phyloP scores from a whole-genome alignment of 2,797 vertebrate genomes.

The Tokudaia muenninki region DNA sequence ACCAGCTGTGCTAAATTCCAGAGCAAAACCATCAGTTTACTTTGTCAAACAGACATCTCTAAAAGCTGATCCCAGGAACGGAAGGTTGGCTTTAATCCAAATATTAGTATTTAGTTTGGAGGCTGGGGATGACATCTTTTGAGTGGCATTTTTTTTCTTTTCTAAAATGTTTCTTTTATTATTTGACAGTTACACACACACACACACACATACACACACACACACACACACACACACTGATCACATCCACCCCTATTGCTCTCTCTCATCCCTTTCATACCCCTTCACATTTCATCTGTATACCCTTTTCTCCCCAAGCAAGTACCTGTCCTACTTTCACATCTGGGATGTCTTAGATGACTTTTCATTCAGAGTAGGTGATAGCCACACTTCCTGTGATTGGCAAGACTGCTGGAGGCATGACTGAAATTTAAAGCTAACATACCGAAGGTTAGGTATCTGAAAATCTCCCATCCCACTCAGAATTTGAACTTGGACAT shows the following conservation, averaged over 20 bases:
- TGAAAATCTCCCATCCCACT: background rate
- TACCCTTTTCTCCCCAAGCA: background rate
- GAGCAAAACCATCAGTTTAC: background rate
- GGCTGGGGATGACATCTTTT: conserved; percentile 1
- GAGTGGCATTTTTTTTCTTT: background rate
- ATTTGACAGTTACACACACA: background rate
- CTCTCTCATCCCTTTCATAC: background rate
- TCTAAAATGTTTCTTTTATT: background rate
- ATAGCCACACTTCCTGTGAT: background rate
- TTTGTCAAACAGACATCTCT: conserved; percentile 22
- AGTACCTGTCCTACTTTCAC: background rate
- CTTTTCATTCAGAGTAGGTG: conserved; percentile 8
- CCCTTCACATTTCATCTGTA: background rate
- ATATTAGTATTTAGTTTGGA: conserved; percentile 50
- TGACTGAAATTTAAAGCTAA: conserved; percentile 56
- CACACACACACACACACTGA: background rate
- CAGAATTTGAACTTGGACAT: conserved; percentile 59
- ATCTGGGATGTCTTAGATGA: conserved; percentile 7
- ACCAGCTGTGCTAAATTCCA: background rate
- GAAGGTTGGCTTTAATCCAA: conserved; percentile 45
- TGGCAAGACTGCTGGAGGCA: background rate
- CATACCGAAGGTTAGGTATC: background rate
- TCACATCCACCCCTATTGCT: background rate
- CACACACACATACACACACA: background rate
- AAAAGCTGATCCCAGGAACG: conserved; percentile 52